Evolutionary conservation across 2,113 vertebrate species (phyloP), one percentile per base, ranked within the genome.

Genomic region (Hyaena hyaena): DNA sequence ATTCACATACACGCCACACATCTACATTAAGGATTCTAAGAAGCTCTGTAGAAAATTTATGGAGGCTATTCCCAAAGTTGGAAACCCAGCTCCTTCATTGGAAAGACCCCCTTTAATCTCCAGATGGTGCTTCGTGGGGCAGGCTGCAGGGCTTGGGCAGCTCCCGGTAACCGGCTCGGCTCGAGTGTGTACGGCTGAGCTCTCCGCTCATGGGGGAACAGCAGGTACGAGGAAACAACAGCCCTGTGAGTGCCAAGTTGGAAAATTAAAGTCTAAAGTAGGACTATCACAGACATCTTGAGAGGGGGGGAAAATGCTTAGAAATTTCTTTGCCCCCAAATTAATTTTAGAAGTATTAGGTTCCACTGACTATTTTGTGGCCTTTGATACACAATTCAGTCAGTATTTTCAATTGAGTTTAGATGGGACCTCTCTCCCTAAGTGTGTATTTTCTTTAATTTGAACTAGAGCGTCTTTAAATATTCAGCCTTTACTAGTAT

Each of bases 391-490:
- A 79, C 66, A 88, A 65, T 63, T 77, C 76, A 66, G 35, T 96
- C 73, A 66, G 19, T 85, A 45, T 71, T 96, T 76, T 77, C 58
- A 92, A 87, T 45, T 90, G 68, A 85, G 19, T 84, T 79, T 93
- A 82, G 50, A 39, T 82, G 74, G 74, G 23, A 63, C 58, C 53
- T 90, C 7, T 7, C 66, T 28, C 7, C 17, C 19, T 5, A 71
- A 33, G 24, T 23, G 7, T 3, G 4, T 39, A 19, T 68, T 74
- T 87, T 76, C 48, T n/a, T 19, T 80, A 84, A 88, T 69, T 58
- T 58, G 43, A 77, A 76, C 26, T 12, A 61, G 21, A 53, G 33
- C 28, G 76, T 55, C 80, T 65, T n/a, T 66, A 79, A 71, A 88
- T 23, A 73, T 7, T 43, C 14, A 80, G n/a, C 45, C 94, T 89